Conservation (phyloP, 2,888 invertebrate genomes). For the Megalurothrips usitatus region DNA sequence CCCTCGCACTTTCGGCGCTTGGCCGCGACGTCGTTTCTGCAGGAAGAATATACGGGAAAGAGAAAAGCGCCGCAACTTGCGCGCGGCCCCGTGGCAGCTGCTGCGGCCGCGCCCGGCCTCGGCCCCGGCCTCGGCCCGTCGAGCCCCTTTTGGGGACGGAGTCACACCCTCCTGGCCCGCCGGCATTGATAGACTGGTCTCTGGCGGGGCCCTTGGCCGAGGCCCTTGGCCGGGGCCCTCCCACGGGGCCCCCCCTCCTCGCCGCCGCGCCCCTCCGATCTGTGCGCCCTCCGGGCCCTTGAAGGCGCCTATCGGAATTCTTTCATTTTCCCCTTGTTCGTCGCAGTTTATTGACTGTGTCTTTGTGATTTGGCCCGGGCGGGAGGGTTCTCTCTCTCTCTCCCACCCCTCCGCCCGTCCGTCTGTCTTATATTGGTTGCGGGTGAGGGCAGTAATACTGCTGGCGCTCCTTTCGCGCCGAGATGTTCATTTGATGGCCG, state of each 20-base stretch:
- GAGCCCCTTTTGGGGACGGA: neutral
- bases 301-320: neutral
- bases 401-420: neutral
- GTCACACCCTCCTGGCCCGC: neutral
- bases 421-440: neutral
- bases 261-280: neutral
- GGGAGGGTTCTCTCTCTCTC: neutral
- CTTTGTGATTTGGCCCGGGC: slow-evolving; percentile 14
- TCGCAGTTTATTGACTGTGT: slow-evolving; percentile 25
- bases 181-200: neutral
- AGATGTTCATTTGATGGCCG: slow-evolving; percentile 21
- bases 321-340: slow-evolving; percentile 22
- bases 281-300: neutral
- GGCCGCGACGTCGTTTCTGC: too few relatives aligned
- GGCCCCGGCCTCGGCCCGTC: too few relatives aligned
- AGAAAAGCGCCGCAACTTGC: too few relatives aligned
- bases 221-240: neutral
- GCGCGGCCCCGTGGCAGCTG: too few relatives aligned
- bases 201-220: neutral
- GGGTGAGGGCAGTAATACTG: neutral
- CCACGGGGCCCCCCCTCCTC: too few relatives aligned
- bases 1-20: too few relatives aligned
- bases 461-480: neutral
- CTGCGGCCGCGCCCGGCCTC: too few relatives aligned
- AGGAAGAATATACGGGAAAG: too few relatives aligned